Base-by-base conservation (phyloP, 2,797 vertebrate genomes). In the Loriculus beryllinus region DNA sequence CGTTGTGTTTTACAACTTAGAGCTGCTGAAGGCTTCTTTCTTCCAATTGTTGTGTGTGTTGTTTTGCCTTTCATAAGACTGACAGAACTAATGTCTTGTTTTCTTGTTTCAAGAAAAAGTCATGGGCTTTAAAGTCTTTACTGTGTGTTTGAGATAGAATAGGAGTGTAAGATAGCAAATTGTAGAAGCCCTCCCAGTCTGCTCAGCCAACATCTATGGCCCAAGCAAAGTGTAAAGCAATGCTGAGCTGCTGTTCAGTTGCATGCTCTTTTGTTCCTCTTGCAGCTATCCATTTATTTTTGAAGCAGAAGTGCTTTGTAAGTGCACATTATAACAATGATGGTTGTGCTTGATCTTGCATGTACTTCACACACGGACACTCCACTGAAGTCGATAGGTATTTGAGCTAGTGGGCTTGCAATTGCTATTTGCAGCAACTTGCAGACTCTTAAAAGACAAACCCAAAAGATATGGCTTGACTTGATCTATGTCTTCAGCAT, bases 71-170 rank as follows among this genome's bases (percentile, higher is more conserved):
- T 42, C 37, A 9, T 4, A 45, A 69, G 42, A 4, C 47, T 67
- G 12, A 2, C 18, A 4, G 26, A 87, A 74, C 35, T 56, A 10
- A 19, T 5, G 29, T 13, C 43, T 67, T 80, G 10, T 48, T 83
- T 70, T 35, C 51, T 23, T 39, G 7, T 7, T 70, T 71, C 64
- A 5, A 39, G 42, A 23, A 60, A 4, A 20, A 77, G 9, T 31
- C n/a, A 1, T 0, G 1, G 45, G 6, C 9, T 83, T 64, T 57
- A 4, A 2, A 6, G 29, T 35, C 59, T 56, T 37, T 10, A 1
- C 14, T 33, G 7, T 20, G 25, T 86, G 40, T 6, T 31, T 10
- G 6, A 14, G 57, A 25, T 39, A 31, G 72, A 47, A 37, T 3
- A 37, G 67, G 25, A 62, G 15, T 12, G 6, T 22, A 23, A 68